Evolutionary conservation across 2,113 vertebrate genomes (phyloP), one percentile per base, ranked within the genome.

Genomic region (Grammomys dolichurus): DNA sequence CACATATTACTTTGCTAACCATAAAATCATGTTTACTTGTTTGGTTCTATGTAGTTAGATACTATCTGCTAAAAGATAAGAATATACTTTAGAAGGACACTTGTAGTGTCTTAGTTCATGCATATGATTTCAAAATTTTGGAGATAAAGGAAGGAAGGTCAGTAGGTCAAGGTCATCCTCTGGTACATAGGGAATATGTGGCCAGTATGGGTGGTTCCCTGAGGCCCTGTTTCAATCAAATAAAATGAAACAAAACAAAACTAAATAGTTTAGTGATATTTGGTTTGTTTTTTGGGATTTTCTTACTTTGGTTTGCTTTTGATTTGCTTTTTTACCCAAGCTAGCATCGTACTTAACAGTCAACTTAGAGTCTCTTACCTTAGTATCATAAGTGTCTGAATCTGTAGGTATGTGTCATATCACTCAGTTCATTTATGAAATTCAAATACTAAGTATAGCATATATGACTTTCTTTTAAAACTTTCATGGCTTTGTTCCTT

Each of bases 401-500:
- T 22, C 36, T 87, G 31, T 48, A 51, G 84, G 63, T 31, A 13
- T 26, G 26, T 67, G 11, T 51, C 28, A 5, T 19, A 31, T 48
- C 60, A 86, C 28, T 28, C 84, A 86, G 28, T 14, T 85, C 24
- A 65, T 85, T 31, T 31, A 26, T 72, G 26, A 67, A 70, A 87
- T 67, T 95, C 89, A 14, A 88, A 48, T 91, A 36, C 77, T 94
- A 54, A 11, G 17, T 77, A 36, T 0, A 75, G 33, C 54, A 56
- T 54, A 51, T 26, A 7, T 65, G 58, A 77, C 58, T 77, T 86
- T 9, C 58, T 87, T 86, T 40, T 24, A 77, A 67, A 67, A 40
- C 46, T 86, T 96, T 93, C 40, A 26, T 28, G 63, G 63, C 89
- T 80, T 31, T 95, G 89, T 94, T 63, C 5, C 54, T 87, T 72